Base-by-base conservation (phyloP, 2,797 vertebrate species). In the Smutsia temminckii region DNA sequence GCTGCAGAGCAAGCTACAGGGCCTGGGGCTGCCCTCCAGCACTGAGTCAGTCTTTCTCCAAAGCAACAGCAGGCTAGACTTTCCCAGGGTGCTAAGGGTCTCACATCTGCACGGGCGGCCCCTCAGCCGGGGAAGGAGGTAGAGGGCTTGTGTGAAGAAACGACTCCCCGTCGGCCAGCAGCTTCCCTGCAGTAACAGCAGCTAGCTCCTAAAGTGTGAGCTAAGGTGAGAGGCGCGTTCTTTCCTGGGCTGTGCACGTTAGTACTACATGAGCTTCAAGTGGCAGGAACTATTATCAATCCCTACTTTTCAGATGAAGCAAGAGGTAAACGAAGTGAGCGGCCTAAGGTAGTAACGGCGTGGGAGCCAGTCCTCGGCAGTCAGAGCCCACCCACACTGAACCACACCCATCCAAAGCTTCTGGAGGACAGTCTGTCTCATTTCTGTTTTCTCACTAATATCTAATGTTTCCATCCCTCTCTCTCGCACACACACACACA, bases 31-130 rank as follows among this genome's bases (percentile, higher is more conserved):
- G 1, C 63, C n/a, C 57, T 94, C 91, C 83, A 77, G 0, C 40
- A 72, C 51, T 55, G 83, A 95, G 74, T 94, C 93, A 93, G n/a
- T 40, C 37, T 87, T 66, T 93, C 74, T 86, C 83, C 46, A 7
- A 8, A 18, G 53, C 63, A 32, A 53, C 68, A 14, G 16, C 42
- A 14, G 34, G 49, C 88, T 17, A 32, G 18, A 6, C 29, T 37
- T 75, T 87, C 89, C 69, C 74, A 68, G 91, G 85, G 29, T 18
- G 53, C 46, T 0, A 32, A n/a, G 37, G 8, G 23, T 12, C 46
- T 53, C 37, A 23, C 68, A 55, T 23, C 88, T 55, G 88, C 66
- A 42, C 13, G 5, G 0, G 9, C 32, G 64, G 69, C 46, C 64
- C 46, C 81, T 79, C 40, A 40, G 5, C 42, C 0, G 1, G 32